These are phyloP conservation scores for Drosophila birchii DNA, from an alignment of 2,888 invertebrate genomes.

Conservation along the genomic window DNA sequence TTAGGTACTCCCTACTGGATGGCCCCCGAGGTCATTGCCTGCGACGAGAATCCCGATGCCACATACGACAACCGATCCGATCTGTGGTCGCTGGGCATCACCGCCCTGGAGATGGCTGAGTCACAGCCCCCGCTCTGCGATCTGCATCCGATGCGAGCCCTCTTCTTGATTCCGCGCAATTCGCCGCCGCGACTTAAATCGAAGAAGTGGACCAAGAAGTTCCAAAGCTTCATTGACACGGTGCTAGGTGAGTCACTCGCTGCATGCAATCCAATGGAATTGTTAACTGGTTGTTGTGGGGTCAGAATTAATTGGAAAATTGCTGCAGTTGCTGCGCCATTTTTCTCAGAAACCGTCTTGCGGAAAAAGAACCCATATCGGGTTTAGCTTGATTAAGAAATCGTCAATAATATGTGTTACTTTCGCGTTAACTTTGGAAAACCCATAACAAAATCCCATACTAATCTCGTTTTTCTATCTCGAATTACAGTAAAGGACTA, in stretches of 20 bases:
- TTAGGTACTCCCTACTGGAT: slow-evolving; percentile 98
- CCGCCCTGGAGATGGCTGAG: slow-evolving; percentile 99
- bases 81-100: slow-evolving; percentile 97
- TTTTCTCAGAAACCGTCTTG: background rate
- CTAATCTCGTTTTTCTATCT: slow-evolving; percentile 10
- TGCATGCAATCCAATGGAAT: background rate
- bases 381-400: background rate
- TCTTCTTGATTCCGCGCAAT: slow-evolving; percentile 99
- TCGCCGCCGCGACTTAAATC: slow-evolving; percentile 98
- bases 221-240: slow-evolving; percentile 99
- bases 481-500: slow-evolving; percentile 94
- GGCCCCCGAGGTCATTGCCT: slow-evolving; percentile 99
- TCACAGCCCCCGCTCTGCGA: slow-evolving; percentile 99
- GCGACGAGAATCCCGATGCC: slow-evolving; percentile 99
- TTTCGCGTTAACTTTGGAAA: background rate
- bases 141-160: slow-evolving; percentile 99
- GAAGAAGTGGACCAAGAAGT: slow-evolving; percentile 99
- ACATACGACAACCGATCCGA: slow-evolving; percentile 99
- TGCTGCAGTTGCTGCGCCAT: background rate
- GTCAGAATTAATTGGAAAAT: slow-evolving; percentile 2
- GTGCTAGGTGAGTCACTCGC: slow-evolving; percentile 88
- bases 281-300: background rate
- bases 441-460: too few relatives aligned
- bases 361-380: background rate
- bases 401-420: background rate